Conservation (phyloP, 1,140 invertebrate genomes). For the Pentalonia nigronervosa region DNA sequence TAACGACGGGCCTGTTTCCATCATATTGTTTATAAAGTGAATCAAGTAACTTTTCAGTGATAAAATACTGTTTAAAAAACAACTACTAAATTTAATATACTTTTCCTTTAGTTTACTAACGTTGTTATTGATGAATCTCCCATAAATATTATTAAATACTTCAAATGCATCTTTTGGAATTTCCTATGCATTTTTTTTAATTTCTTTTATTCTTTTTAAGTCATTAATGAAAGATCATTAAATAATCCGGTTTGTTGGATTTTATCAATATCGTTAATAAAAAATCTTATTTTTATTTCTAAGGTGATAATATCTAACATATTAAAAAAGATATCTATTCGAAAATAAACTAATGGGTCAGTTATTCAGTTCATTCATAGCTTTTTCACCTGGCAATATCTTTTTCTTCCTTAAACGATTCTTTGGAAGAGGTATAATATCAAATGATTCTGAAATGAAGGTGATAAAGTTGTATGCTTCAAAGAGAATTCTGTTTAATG, state of each 20-base stretch:
- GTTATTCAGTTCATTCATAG: not conserved
- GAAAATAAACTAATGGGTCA: not conserved
- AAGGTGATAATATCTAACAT: not conserved
- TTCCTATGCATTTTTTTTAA: not conserved
- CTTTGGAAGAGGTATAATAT: not conserved
- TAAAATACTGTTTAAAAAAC: not conserved
- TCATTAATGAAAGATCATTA: not conserved
- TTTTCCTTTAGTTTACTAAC: not conserved
- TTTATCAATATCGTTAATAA: not conserved
- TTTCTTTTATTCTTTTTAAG: constrained; percentile 6
- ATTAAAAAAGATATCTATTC: not conserved
- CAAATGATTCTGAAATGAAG: not conserved
- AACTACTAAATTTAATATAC: not conserved
- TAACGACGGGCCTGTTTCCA: too few species aligned
- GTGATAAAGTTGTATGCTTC: not conserved
- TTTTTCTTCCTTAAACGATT: not conserved
- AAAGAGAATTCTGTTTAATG: not conserved
- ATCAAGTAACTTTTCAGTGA: not conserved
- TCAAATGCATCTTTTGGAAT: not conserved
- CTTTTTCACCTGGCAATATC: not conserved
- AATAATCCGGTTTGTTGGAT: not conserved
- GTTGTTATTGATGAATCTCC: not conserved
- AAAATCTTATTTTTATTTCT: constrained; percentile 1
- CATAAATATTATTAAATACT: constrained; percentile 10
- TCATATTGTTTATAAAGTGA: not conserved